These are phyloP conservation scores for Patella pellucida DNA, from an alignment of 2,888 invertebrate genomes.

Conservation along the genomic window DNA sequence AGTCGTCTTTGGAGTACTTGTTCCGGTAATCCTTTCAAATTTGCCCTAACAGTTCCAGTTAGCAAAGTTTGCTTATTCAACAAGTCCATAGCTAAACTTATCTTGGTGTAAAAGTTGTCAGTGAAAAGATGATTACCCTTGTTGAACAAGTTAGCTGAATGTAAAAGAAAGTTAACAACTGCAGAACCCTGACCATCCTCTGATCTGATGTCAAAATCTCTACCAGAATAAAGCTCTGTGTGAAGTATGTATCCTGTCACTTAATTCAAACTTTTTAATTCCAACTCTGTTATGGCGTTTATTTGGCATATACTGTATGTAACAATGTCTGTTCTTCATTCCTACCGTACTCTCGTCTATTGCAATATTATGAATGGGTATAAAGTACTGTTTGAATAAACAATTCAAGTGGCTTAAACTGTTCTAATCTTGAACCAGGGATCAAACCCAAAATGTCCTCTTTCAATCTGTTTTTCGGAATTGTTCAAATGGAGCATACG, in stretches of 20 bases:
- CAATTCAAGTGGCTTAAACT: constrained; percentile 14
- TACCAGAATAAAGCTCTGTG: constrained; percentile 23
- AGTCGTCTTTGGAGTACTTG: too few relatives aligned
- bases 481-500: constrained; percentile 15
- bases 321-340: constrained; percentile 23
- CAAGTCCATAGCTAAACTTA: constrained; percentile 20
- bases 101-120: constrained; percentile 27
- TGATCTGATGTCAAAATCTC: constrained; percentile 12
- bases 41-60: constrained; percentile 26
- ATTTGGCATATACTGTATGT: constrained; percentile 27
- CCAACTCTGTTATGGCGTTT: constrained; percentile 25
- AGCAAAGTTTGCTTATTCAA: constrained; percentile 11
- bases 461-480: not conserved
- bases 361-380: not conserved
- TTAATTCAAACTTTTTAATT: constrained; percentile 25
- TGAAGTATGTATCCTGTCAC: constrained; percentile 17
- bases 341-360: constrained; percentile 18
- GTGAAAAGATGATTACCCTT: constrained; percentile 22
- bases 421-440: constrained; percentile 25
- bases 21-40: constrained; percentile 11
- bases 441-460: constrained; percentile 24
- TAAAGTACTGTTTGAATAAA: constrained; percentile 19
- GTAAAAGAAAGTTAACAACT: constrained; percentile 14
- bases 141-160: not conserved
- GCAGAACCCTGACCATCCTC: constrained; percentile 17